A percentile compares a stretch with the other conserved stretches of the same genome.
These are phyloP conservation scores for Oscheius sp. DNA, from an alignment of 2,888 invertebrate genomes.

Conservation along the genomic window DNA sequence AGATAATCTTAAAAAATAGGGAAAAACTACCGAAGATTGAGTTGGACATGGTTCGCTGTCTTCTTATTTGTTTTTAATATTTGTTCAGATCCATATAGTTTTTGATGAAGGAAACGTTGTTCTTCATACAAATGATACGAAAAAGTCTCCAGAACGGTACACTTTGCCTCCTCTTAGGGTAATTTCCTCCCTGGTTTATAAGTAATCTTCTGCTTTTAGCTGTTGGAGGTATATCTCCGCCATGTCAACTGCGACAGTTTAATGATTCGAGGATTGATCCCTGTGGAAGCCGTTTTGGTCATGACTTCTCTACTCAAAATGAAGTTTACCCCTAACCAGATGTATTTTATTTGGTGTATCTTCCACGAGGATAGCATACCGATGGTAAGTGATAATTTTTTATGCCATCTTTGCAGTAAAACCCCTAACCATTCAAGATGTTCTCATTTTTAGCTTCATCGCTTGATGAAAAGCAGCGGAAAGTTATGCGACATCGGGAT, in stretches of 20 bases:
- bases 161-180: constrained; percentile 61
- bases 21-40: constrained; percentile 44
- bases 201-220: background rate
- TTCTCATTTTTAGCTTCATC: constrained; percentile 46
- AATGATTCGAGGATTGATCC: constrained; percentile 64
- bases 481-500: constrained; percentile 55
- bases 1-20: constrained; percentile 41
- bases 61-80: background rate
- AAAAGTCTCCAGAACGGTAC: constrained; percentile 52
- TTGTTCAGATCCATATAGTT: constrained; percentile 58
- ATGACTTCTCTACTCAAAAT: constrained; percentile 45
- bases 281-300: constrained; percentile 62
- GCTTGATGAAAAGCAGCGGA: constrained; percentile 44
- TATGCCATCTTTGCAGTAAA: too few relatives aligned
- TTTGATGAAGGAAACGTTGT: constrained; percentile 68
- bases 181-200: too few relatives aligned
- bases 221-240: constrained; percentile 37
- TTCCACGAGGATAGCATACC: constrained; percentile 48
- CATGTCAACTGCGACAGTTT: constrained; percentile 53
- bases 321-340: constrained; percentile 57
- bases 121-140: constrained; percentile 59
- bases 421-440: background rate
- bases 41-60: constrained; percentile 55
- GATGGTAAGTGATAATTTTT: constrained; percentile 47
- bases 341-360: constrained; percentile 67